Evolutionary conservation across 2,888 invertebrate genomes (phyloP), one percentile per base, ranked within the genome.

Genomic region (Phytoseiulus persimilis): DNA sequence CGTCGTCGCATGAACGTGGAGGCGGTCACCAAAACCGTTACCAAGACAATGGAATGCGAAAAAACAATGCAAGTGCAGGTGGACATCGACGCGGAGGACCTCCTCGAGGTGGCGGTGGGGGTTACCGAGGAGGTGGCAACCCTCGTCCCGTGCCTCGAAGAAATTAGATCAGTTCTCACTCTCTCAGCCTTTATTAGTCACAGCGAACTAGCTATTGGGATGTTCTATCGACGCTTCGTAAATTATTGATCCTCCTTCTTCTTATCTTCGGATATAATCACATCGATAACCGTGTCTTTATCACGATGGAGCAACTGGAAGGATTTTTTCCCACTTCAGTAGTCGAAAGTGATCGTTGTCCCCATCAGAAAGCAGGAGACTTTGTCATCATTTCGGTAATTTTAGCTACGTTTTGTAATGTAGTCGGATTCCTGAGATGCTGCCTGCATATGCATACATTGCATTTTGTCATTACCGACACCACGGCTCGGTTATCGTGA

Each of bases 81-180:
- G 87, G 87, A 11, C 87, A 87, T 87, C 87, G 87, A 6, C 65
- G 65, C 65, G 65, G 65, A 23, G 65, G 65, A 65, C 65, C 65
- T 65, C 23, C 65, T 18, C 5, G 65, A 65, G 65, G 65, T 14
- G 65, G 65, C 65, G 65, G 65, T 28, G 39, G 87, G 31, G 32
- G 87, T 33, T 87, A 87, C 45, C 87, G 87, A 33, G 87, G 87
- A 6, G 87, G 87, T 6, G 87, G 87, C 14, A 45, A 33, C 87
- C 45, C 32, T 18, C 32, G 87, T 33, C 39, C 87, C 45, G 87
- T 87, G 39, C 87, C 87, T 32, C 32, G 87, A 32, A 87, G 32
- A 87, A 33, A 87, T 28, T 45, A 33, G 31, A 33, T 87, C 65
- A 23, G 28, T 2, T 65, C 65, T 18, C 65, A 14, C 65, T 65